A percentile compares a stretch with the other conserved stretches of the same genome.
phyloP scores from a whole-genome alignment of 2,113 vertebrate species.

The Lontra canadensis region DNA sequence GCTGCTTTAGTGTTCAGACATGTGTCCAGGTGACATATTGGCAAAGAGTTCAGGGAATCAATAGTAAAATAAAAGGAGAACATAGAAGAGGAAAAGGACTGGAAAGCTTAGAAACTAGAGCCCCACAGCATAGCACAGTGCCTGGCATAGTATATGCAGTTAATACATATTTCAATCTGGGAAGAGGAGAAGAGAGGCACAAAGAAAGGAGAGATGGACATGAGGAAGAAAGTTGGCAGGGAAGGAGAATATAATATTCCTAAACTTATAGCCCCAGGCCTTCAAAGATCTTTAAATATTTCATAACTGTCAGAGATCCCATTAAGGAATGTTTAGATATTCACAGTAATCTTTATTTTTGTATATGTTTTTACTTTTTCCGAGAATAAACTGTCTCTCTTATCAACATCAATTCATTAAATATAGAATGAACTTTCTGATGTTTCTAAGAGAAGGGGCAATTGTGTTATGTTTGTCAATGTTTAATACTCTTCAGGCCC shows the following conservation, averaged over 20 bases:
- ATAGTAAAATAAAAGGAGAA: neutral
- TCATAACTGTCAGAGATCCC: neutral
- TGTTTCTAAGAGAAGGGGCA: neutral
- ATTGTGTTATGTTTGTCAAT: neutral
- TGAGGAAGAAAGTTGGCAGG: neutral
- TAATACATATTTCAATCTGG: neutral
- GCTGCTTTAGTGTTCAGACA: neutral
- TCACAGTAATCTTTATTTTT: neutral
- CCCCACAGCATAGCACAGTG: neutral
- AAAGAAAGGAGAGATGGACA: neutral
- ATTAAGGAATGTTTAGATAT: neutral
- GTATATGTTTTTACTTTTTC: neutral
- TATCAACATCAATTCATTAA: neutral
- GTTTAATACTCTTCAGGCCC: neutral
- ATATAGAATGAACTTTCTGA: neutral
- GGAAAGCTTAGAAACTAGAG: neutral
- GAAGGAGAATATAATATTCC: neutral
- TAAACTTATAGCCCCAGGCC: neutral
- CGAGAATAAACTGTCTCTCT: neutral
- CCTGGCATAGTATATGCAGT: neutral
- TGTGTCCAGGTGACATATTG: neutral
- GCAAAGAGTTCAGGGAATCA: neutral
- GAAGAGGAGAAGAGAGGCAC: neutral
- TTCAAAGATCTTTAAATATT: conserved; percentile 8
- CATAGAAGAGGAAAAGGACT: neutral